Conservation (phyloP, 2,888 invertebrate species). For the Dichetophora obliterata region DNA sequence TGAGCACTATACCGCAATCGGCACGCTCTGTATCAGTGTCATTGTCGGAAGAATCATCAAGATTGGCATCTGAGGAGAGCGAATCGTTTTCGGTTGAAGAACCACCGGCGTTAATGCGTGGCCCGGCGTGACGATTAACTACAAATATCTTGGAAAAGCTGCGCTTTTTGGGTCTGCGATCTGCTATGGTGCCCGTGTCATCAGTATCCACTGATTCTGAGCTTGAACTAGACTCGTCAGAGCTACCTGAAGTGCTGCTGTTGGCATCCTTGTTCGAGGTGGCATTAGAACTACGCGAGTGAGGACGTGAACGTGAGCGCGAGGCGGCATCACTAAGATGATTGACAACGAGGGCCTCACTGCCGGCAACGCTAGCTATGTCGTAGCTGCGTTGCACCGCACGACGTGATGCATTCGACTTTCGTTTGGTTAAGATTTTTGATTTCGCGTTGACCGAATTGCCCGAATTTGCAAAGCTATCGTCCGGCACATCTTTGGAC, state of each 20-base stretch:
- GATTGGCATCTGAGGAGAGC: slow-evolving; percentile 72
- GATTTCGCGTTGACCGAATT: background rate
- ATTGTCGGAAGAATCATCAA: slow-evolving; percentile 76
- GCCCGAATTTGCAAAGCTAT: slow-evolving; percentile 19
- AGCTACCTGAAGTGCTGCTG: slow-evolving; percentile 59
- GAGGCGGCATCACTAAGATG: slow-evolving; percentile 34
- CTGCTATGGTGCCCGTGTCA: slow-evolving; percentile 74
- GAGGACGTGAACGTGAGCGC: slow-evolving; percentile 1
- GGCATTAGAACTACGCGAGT: slow-evolving; percentile 37
- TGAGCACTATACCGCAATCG: slow-evolving; percentile 70
- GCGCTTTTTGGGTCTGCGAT: slow-evolving; percentile 71
- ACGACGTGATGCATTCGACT: slow-evolving; percentile 48
- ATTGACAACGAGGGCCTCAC: slow-evolving; percentile 47
- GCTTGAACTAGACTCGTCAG: slow-evolving; percentile 61
- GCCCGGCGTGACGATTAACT: slow-evolving; percentile 72
- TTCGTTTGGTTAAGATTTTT: background rate
- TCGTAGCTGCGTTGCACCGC: slow-evolving; percentile 64
- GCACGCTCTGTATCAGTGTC: slow-evolving; percentile 72
- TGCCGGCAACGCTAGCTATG: slow-evolving; percentile 55
- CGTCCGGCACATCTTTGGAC: slow-evolving; percentile 56
- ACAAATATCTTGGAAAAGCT: slow-evolving; percentile 78
- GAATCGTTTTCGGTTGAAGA: slow-evolving; percentile 75
- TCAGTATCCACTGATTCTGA: slow-evolving; percentile 70
- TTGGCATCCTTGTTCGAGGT: slow-evolving; percentile 60
- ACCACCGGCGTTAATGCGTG: slow-evolving; percentile 66